Evolutionary conservation across 2,888 invertebrate species (phyloP).

Genomic region (Hydroisotoma schaefferi): DNA sequence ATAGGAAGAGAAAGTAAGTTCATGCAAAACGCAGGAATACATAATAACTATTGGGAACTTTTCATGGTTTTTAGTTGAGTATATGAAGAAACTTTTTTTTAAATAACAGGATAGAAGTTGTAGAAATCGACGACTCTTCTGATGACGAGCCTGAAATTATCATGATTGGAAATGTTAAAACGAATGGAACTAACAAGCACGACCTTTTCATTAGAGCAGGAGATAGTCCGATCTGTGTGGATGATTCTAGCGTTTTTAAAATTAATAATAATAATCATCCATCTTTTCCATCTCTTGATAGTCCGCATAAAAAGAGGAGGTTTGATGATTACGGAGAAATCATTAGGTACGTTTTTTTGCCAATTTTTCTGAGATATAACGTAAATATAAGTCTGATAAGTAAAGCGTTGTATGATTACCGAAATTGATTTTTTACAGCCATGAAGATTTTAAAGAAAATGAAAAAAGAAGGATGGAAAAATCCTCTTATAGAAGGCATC

Average conservation of each 20-base stretch:
- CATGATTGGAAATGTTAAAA: background rate
- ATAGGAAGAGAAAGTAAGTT: conserved; percentile 49
- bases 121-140: background rate
- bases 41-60: background rate
- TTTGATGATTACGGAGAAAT: conserved; percentile 19
- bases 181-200: background rate
- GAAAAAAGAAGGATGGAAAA: conserved; percentile 4
- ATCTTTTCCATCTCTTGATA: background rate
- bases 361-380: too few relatives aligned
- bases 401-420: too few relatives aligned
- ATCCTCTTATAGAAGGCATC: background rate
- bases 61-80: conserved; percentile 30
- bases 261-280: conserved; percentile 1
- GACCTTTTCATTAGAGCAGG: background rate
- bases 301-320: conserved; percentile 12
- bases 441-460: conserved; percentile 23
- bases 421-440: background rate
- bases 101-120: background rate
- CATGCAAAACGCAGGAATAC: too few relatives aligned
- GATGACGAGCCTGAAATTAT: background rate
- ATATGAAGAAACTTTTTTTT: background rate
- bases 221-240: background rate
- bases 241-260: conserved; percentile 1
- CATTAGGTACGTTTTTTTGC: conserved; percentile 1
- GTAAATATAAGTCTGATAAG: too few relatives aligned